These are phyloP conservation scores for Platycnemis pennipes DNA, from an alignment of 2,888 invertebrate genomes.

Conservation along the genomic window DNA sequence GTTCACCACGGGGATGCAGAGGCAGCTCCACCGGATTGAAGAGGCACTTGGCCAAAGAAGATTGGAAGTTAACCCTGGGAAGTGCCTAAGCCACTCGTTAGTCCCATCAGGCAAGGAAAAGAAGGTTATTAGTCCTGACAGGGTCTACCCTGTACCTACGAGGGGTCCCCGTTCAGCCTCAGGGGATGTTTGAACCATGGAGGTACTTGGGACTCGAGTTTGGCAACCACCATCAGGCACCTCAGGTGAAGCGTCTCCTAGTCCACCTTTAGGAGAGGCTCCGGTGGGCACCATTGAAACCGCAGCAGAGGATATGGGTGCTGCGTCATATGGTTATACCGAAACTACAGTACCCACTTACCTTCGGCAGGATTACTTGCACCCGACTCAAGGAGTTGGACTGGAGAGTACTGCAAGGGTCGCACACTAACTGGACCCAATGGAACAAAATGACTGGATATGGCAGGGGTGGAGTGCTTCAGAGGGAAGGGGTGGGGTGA, in stretches of 20 bases:
- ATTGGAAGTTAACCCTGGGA: background rate
- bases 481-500: too few relatives aligned
- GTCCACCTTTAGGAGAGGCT: background rate
- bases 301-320: background rate
- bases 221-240: background rate
- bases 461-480: too few relatives aligned
- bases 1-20: slow-evolving; percentile 75
- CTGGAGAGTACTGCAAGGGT: background rate
- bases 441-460: background rate
- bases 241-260: background rate
- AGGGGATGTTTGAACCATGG: slow-evolving; percentile 75
- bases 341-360: slow-evolving; percentile 71
- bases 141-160: slow-evolving; percentile 61
- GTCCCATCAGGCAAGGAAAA: slow-evolving; percentile 74
- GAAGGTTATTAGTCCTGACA: slow-evolving; percentile 73
- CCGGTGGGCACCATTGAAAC: slow-evolving; percentile 50
- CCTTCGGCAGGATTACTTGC: slow-evolving; percentile 72
- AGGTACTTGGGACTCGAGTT: slow-evolving; percentile 73
- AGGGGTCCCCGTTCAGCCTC: slow-evolving; percentile 72
- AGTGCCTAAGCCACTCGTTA: slow-evolving; percentile 74
- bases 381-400: slow-evolving; percentile 75
- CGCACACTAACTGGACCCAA: background rate
- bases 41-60: background rate
- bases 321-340: background rate
- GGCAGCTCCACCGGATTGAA: slow-evolving; percentile 71